Conservation (phyloP, 35 echinoderm and acorn worm species). For the Patiria miniata region DNA sequence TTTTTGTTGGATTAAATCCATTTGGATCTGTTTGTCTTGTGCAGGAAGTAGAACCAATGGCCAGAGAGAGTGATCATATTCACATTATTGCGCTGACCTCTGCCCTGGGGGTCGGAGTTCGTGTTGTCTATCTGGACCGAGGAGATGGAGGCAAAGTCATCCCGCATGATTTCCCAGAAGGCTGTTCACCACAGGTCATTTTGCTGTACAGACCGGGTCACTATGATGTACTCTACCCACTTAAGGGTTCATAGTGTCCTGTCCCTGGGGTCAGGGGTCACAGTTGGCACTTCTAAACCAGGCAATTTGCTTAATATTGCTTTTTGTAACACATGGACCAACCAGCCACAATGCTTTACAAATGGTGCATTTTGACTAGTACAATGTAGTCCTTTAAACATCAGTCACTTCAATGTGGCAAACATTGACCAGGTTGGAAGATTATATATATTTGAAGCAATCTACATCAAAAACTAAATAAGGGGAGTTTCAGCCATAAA, state of each 20-base stretch:
- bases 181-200: conserved; percentile 66
- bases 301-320: no score
- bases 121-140: conserved; percentile 88
- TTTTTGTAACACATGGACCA: no score
- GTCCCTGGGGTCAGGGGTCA: not conserved
- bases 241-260: not conserved
- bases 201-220: conserved; percentile 97
- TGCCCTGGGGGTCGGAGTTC: conserved; percentile 74
- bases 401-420: no score
- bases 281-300: no score
- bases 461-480: no score
- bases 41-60: conserved; percentile 99
- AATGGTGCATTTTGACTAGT: no score
- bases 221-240: conserved; percentile 93
- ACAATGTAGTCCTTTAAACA: no score
- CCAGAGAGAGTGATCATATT: conserved; percentile 98
- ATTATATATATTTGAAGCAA: no score
- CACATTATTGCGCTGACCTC: conserved; percentile 95
- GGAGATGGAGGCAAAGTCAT: conserved; percentile 78
- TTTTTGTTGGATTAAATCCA: no score
- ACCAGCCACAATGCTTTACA: no score
- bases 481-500: no score
- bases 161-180: conserved; percentile 96
- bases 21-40: conserved; percentile 13
- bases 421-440: no score